These are phyloP conservation scores for Coregonus suidteri DNA, from an alignment of 2,797 vertebrate species.

Conservation along the genomic window DNA sequence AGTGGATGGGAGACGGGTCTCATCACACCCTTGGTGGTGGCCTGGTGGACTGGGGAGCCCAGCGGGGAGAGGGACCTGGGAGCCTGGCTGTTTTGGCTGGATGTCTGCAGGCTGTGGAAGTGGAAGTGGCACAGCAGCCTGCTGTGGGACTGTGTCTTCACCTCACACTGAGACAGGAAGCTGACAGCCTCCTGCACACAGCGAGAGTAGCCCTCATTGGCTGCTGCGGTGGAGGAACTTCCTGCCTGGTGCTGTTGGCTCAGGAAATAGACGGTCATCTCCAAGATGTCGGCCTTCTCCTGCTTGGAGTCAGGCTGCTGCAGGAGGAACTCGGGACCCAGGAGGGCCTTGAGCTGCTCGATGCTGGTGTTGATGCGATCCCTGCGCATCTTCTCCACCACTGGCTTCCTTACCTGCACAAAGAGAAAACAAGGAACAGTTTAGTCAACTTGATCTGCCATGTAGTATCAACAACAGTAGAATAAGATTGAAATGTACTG, in stretches of 20 bases:
- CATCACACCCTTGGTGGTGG: slow-evolving; percentile 59
- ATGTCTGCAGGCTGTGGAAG: slow-evolving; percentile 73
- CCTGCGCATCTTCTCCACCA: slow-evolving; percentile 86
- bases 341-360: slow-evolving; percentile 74
- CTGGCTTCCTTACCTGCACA: slow-evolving; percentile 81
- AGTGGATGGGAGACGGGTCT: slow-evolving; percentile 53
- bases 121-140: slow-evolving; percentile 80
- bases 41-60: slow-evolving; percentile 56
- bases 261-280: slow-evolving; percentile 81
- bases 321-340: slow-evolving; percentile 78
- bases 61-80: slow-evolving; percentile 53
- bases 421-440: slow-evolving; percentile 10
- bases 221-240: slow-evolving; percentile 50
- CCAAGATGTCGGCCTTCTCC: slow-evolving; percentile 82
- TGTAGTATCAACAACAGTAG: not conserved
- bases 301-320: slow-evolving; percentile 83
- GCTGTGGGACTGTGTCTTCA: slow-evolving; percentile 72
- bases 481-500: not conserved
- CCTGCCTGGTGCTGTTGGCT: slow-evolving; percentile 69
- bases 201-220: slow-evolving; percentile 78
- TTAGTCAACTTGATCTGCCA: not conserved
- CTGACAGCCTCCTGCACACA: slow-evolving; percentile 80
- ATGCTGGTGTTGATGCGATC: slow-evolving; percentile 80
- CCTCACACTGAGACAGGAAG: slow-evolving; percentile 78
- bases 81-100: slow-evolving; percentile 41